phyloP scores from a whole-genome alignment of 2,888 invertebrate species.

The Phengaris arion region DNA sequence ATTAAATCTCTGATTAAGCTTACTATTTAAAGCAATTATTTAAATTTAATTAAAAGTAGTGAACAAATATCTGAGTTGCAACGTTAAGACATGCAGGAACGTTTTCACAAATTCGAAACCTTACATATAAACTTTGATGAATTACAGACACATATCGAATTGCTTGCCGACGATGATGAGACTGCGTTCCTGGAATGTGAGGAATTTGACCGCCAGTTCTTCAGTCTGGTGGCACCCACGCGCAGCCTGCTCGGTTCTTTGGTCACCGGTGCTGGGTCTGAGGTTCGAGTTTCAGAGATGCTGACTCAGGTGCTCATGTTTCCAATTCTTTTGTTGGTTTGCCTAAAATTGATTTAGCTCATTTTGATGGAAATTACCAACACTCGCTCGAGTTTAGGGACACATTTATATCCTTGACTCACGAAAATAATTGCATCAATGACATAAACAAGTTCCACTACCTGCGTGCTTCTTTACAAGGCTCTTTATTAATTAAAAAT shows the following conservation, averaged over 20 bases:
- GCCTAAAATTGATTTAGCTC: slow-evolving; percentile 33
- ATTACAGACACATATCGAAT: slow-evolving; percentile 30
- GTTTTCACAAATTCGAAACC: slow-evolving; percentile 23
- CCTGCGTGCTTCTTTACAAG: background rate
- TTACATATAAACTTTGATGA: slow-evolving; percentile 30
- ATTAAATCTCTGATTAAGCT: slow-evolving; percentile 27
- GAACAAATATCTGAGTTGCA: slow-evolving; percentile 29
- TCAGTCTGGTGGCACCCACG: too few species aligned
- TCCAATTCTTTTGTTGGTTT: slow-evolving; percentile 32
- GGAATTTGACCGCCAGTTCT: background rate
- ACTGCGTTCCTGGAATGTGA: background rate
- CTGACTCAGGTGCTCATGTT: background rate
- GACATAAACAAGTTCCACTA: background rate
- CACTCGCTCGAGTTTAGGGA: slow-evolving; percentile 30
- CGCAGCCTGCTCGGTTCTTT: too few species aligned
- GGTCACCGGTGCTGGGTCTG: background rate
- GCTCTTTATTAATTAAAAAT: background rate
- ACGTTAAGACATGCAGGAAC: slow-evolving; percentile 23
- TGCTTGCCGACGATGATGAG: background rate
- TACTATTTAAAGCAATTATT: slow-evolving; percentile 30
- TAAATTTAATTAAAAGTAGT: background rate
- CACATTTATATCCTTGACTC: background rate
- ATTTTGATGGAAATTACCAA: slow-evolving; percentile 31
- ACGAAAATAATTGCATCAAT: slow-evolving; percentile 10
- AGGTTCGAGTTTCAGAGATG: slow-evolving; percentile 3